Evolutionary conservation across 2,113 vertebrate genomes (phyloP).

Genomic region (Indicator indicator): DNA sequence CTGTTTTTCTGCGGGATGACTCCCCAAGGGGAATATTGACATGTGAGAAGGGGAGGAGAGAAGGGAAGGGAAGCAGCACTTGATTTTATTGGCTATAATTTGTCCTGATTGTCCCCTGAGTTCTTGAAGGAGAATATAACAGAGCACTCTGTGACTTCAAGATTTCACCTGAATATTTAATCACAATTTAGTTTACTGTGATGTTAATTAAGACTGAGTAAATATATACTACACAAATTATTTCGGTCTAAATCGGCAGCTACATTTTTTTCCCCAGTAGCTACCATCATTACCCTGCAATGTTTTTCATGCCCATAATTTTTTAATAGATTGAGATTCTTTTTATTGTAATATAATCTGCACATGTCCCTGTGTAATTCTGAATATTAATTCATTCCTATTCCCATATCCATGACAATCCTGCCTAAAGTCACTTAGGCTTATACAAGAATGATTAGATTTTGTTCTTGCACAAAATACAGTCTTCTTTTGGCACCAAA

Average conservation of each 20-base stretch:
- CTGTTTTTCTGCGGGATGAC: background rate
- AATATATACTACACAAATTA: slow-evolving; percentile 18
- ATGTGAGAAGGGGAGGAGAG: background rate
- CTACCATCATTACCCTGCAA: slow-evolving; percentile 4
- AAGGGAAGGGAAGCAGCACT: background rate
- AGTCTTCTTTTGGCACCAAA: background rate
- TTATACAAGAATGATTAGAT: background rate
- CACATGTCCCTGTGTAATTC: background rate
- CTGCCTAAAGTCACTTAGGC: background rate
- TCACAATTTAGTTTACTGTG: background rate
- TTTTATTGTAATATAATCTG: slow-evolving; percentile 37
- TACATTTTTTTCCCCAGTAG: background rate
- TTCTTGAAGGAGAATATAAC: background rate
- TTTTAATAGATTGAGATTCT: slow-evolving; percentile 42
- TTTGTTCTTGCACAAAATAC: background rate
- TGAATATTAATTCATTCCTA: slow-evolving; percentile 40
- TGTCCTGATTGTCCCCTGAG: background rate
- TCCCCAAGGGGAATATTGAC: background rate
- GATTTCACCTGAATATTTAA: slow-evolving; percentile 52
- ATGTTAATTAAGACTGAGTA: slow-evolving; percentile 41
- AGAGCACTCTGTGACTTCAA: background rate
- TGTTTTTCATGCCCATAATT: slow-evolving; percentile 13
- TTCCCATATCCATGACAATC: background rate
- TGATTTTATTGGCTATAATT: background rate
- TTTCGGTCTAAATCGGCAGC: background rate